Base-by-base conservation (phyloP, 2,113 vertebrate species). In the Sclerurus mexicanus region DNA sequence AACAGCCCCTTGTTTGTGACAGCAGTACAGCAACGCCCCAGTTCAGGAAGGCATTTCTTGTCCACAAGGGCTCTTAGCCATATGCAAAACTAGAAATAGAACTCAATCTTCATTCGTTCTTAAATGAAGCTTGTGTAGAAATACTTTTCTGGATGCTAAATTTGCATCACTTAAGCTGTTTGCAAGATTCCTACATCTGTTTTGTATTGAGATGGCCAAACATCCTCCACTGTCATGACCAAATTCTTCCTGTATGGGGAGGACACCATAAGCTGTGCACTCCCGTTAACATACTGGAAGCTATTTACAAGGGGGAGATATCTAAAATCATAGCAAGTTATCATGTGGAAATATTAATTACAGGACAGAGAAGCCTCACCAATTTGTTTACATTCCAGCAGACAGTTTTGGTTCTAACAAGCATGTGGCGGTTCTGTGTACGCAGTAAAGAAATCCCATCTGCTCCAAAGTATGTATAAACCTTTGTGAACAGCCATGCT, bases 221-320 rank as follows among this genome's bases (percentile, higher is more conserved):
- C 84, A 30, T 89, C 69, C 85, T 94, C 85, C 81, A 72, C 33
- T 83, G 50, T 89, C 95, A 94, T 79, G 93, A 94, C 87, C 96
- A 95, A 96, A 86, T 86, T 95, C 67, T 74, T 85, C 92, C 89
- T 85, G 31, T 66, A 30, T 7, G 8, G 60, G 75, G 63, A 92
- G 69, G 78, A 81, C 75, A 49, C 47, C 66, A 67, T 68, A 44
- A 78, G 30, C 44, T 23, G 56, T 14, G 33, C 72, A 25, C 95
- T 96, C 90, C 83, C 66, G 50, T 85, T 89, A 81, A 66, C 58
- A 37, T 49, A 77, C 66, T 72, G 75, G 47, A 97, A 94, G 77
- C 85, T 96, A 95, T 93, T 96, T 95, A 91, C 80, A 95, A 95
- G 95, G 95, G 76, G 74, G 87, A 94, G 95, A 80, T 40, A 87